Evolutionary conservation across 2,113 vertebrate genomes (phyloP).

Genomic region (Odocoileus virginianus): DNA sequence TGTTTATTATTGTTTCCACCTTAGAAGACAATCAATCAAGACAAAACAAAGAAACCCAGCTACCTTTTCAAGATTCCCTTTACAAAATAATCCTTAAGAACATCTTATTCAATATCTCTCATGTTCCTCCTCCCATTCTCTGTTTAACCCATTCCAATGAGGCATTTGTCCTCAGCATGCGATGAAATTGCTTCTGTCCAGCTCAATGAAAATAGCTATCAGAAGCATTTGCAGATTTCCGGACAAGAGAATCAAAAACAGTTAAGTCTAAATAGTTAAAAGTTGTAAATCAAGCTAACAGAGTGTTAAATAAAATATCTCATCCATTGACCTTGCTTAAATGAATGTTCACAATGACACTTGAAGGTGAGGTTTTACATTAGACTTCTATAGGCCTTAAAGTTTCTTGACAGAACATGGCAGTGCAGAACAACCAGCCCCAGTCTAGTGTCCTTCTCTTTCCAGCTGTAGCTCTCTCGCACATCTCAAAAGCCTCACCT

Average conservation of each 20-base stretch:
- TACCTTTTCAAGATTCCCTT: not conserved
- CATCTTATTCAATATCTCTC: not conserved
- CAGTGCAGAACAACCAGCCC: not conserved
- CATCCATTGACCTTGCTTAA: not conserved
- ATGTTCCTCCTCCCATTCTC: not conserved
- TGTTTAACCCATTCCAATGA: not conserved
- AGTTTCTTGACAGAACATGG: not conserved
- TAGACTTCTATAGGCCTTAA: not conserved
- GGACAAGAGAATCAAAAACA: not conserved
- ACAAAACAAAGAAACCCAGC: not conserved
- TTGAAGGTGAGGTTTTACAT: not conserved
- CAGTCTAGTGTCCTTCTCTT: not conserved
- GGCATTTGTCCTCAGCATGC: no score
- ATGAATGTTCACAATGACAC: not conserved
- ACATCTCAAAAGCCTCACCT: not conserved
- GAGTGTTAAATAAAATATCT: not conserved
- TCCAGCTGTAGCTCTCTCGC: not conserved
- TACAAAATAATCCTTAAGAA: not conserved
- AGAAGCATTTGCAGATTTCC: not conserved
- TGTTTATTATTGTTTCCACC: not conserved
- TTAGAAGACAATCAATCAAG: not conserved
- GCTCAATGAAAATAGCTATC: not conserved
- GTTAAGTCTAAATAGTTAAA: not conserved
- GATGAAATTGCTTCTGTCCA: not conserved
- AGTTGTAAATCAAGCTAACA: not conserved